Percentiles rank a stretch among this genome's conserved stretches.
phyloP scores from a whole-genome alignment of 2,113 vertebrate genomes.

The Campylomormyrus numenius region DNA sequence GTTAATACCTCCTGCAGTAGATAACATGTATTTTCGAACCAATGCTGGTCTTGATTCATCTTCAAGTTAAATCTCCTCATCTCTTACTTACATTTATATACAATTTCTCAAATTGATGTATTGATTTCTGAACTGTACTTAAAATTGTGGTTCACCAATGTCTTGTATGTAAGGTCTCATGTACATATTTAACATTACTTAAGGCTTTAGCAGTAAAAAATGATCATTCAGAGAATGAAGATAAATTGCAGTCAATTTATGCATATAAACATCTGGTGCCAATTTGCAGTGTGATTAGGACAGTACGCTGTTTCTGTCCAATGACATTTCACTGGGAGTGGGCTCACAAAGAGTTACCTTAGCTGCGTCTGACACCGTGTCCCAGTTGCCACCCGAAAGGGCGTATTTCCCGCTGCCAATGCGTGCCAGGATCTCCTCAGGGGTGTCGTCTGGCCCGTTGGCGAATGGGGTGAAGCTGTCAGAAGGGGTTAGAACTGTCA shows the following conservation, averaged over 20 bases:
- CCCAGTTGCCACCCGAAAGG: conserved; percentile 88
- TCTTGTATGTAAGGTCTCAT: not conserved
- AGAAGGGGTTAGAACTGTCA: not conserved
- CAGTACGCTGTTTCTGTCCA: not conserved
- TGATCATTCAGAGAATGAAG: not conserved
- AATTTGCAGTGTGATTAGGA: too few relatives aligned
- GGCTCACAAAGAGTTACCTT: conserved; percentile 61
- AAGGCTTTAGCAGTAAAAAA: not conserved
- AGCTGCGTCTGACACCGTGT: conserved; percentile 79
- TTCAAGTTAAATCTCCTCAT: not conserved
- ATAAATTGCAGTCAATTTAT: not conserved
- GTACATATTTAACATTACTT: not conserved
- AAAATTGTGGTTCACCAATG: not conserved
- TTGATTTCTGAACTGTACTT: not conserved
- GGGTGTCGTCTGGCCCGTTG: conserved; percentile 79
- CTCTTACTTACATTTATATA: not conserved
- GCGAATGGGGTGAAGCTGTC: conserved; percentile 91
- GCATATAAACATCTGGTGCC: not conserved
- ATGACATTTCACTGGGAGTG: not conserved
- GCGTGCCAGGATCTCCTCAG: conserved; percentile 86
- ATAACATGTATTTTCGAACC: not conserved
- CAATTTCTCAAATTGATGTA: not conserved
- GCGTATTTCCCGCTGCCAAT: conserved; percentile 83
- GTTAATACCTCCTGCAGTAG: not conserved
- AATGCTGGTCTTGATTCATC: not conserved